phyloP scores from a whole-genome alignment of 2,888 invertebrate species.

The Apamea crenata region DNA sequence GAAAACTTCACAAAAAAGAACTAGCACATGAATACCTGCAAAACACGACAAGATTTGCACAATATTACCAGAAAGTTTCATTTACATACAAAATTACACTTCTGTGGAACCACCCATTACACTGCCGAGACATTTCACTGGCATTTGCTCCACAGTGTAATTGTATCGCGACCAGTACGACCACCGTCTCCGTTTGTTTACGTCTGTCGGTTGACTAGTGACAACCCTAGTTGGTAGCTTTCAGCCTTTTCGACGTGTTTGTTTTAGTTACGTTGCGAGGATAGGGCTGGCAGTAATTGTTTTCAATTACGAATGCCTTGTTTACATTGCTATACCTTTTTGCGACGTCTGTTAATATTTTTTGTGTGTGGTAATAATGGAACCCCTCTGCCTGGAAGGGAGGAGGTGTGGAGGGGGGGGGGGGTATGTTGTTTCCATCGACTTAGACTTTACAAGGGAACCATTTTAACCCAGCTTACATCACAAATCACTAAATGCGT shows the following conservation, averaged over 20 bases:
- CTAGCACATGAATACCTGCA: not conserved
- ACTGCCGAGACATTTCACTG: constrained; percentile 35
- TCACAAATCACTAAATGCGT: not conserved
- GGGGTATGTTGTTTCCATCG: not conserved
- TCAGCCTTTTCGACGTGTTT: constrained; percentile 48
- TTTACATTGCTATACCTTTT: constrained; percentile 30
- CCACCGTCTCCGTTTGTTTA: constrained; percentile 41
- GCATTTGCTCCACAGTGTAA: constrained; percentile 33
- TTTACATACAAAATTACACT: constrained; percentile 46
- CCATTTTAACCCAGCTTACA: too few relatives aligned
- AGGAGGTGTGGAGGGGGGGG: too few relatives aligned
- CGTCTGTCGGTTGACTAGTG: constrained; percentile 28
- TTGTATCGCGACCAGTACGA: constrained; percentile 49
- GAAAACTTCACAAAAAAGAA: not conserved
- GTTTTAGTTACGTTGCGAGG: constrained; percentile 10
- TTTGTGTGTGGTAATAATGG: constrained; percentile 10
- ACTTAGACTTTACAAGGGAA: not conserved
- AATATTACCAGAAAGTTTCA: constrained; percentile 43
- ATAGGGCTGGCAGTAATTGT: constrained; percentile 41
- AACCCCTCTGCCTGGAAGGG: not conserved
- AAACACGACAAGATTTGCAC: constrained; percentile 29
- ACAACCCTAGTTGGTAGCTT: constrained; percentile 44
- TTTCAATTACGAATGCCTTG: constrained; percentile 41
- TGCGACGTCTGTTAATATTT: constrained; percentile 9
- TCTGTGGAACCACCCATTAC: constrained; percentile 30